These are phyloP conservation scores for Thamnophis elegans DNA, from an alignment of 2,797 vertebrate species.

Conservation along the genomic window DNA sequence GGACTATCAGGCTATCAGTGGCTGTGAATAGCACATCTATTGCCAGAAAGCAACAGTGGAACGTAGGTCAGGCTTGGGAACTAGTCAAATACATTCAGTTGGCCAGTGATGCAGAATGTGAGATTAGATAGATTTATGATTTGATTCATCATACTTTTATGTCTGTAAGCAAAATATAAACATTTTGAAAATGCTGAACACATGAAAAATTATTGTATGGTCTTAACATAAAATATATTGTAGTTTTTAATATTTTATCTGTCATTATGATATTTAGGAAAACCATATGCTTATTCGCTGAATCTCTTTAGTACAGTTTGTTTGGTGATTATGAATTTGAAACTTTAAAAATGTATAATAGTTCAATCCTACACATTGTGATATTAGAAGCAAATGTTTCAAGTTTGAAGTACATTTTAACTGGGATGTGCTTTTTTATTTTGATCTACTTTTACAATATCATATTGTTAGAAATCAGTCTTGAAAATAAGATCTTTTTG, in stretches of 20 bases:
- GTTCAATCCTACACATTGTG: not conserved
- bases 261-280: not conserved
- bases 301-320: not conserved
- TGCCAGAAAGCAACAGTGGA: not conserved
- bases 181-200: not conserved
- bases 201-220: not conserved
- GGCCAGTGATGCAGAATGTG: not conserved
- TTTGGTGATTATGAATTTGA: not conserved
- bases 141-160: not conserved
- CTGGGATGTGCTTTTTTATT: not conserved
- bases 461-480: not conserved
- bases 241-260: not conserved
- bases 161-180: not conserved
- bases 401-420: not conserved
- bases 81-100: not conserved
- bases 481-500: not conserved
- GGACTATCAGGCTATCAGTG: not conserved
- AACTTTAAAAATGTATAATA: not conserved
- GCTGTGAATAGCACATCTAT: not conserved
- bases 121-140: not conserved
- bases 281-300: not conserved
- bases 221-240: not conserved
- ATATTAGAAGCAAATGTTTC: not conserved
- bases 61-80: not conserved
- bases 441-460: not conserved